phyloP scores from a whole-genome alignment of 2,797 vertebrate genomes.

The Potorous gilbertii region DNA sequence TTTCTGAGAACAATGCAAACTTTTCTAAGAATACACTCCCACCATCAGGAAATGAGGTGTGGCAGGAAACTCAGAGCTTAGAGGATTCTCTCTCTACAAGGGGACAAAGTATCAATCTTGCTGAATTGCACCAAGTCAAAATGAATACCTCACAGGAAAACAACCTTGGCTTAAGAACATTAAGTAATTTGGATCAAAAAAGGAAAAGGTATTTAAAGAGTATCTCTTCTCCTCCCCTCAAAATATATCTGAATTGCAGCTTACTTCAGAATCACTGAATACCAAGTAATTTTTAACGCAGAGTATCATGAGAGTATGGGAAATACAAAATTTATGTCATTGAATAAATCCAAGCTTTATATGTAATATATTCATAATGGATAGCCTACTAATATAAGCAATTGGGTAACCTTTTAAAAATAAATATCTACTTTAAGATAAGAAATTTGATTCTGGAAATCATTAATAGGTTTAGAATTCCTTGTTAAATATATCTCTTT shows the following conservation, averaged over 20 bases:
- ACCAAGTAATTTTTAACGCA: neutral
- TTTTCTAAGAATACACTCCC: neutral
- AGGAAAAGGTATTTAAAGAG: neutral
- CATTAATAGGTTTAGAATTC: neutral
- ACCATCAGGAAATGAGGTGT: neutral
- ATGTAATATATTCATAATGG: neutral
- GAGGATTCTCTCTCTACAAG: neutral
- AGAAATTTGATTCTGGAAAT: neutral
- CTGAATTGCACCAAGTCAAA: neutral
- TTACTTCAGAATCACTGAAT: neutral
- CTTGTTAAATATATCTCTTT: neutral
- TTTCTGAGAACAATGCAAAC: slow-evolving; percentile 38
- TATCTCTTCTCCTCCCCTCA: neutral
- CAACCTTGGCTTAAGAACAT: slow-evolving; percentile 20
- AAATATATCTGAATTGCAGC: slow-evolving; percentile 29
- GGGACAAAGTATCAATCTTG: slow-evolving; percentile 14
- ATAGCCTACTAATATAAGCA: neutral
- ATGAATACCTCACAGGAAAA: slow-evolving; percentile 18
- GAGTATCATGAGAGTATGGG: neutral
- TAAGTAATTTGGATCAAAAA: slow-evolving; percentile 49
- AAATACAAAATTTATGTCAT: neutral
- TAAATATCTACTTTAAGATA: neutral
- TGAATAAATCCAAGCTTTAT: neutral
- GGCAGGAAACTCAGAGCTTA: neutral
- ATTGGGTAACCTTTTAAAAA: neutral